Base-by-base conservation (phyloP, 2,113 vertebrate species). In the Pleuronectes platessa region DNA sequence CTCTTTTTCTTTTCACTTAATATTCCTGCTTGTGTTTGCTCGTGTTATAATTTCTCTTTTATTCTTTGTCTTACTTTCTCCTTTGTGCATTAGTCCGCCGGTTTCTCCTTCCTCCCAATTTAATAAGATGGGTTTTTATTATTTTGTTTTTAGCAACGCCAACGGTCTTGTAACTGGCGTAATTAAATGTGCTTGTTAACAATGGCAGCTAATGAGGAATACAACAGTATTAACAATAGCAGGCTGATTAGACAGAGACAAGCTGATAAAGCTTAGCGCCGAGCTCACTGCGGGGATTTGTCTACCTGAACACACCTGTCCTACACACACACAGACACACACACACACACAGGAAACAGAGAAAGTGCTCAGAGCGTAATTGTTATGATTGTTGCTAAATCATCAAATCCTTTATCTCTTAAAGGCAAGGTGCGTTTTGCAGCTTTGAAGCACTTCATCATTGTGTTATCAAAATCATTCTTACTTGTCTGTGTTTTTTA, bases 141-240 rank as follows among this genome's bases (percentile, higher is more conserved):
- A 95, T 95, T 96, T 94, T 95, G 96, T 96, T 95, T 96, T 95
- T 93, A 94, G 95, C 93, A 92, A 94, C 88, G 95, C 95, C 95
- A 94, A 95, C 94, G 92, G 94, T 91, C 95, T 95, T 92, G 84
- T 95, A 96, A 97, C 95, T 94, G 94, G 94, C 94, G 93, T 97
- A 97, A 97, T 97, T 98, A 97, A 97, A 91, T 94, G 93, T 92
- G 85, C 96, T 86, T 79, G 95, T 97, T 97, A 97, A 97, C 96
- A 96, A 96, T 95, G 81, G 85, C 93, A 93, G 95, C 96, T 98
- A 97, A 98, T 96, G 96, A 95, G 96, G 93, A 97, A 95, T 94
- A 97, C 96, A 96, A 95, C 92, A 88, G 94, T 82, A 94, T 95
- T 95, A 94, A 96, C 95, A 97, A 97, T 96, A 93, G 93, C 60